Evolutionary conservation across 2,113 vertebrate genomes (phyloP).

Genomic region (Microcebus jonahi): DNA sequence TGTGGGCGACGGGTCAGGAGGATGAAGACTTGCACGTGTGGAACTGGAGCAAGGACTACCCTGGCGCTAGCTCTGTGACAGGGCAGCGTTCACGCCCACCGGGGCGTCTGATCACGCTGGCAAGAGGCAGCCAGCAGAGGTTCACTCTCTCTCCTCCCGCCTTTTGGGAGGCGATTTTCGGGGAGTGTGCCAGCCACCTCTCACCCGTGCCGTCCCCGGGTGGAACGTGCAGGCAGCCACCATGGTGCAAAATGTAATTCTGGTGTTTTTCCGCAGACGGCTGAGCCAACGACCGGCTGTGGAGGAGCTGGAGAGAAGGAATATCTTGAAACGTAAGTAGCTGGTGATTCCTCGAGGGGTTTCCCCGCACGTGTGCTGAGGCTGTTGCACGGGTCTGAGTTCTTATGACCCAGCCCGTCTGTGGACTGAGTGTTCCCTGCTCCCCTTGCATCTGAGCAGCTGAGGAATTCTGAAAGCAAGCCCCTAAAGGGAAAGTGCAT

Average conservation of each 20-base stretch:
- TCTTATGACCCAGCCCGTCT: not conserved
- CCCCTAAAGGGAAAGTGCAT: not conserved
- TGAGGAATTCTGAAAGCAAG: not conserved
- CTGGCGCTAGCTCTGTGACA: conserved; percentile 51
- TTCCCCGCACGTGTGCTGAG: not conserved
- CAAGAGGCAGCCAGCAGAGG: conserved; percentile 24
- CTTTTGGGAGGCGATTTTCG: conserved; percentile 22
- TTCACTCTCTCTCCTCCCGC: not conserved
- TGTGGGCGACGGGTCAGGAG: not conserved
- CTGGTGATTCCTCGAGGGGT: not conserved
- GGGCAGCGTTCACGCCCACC: not conserved
- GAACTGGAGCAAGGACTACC: not conserved
- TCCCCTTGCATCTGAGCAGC: not conserved
- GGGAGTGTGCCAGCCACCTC: conserved; percentile 47
- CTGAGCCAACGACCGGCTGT: conserved; percentile 98
- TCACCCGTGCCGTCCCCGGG: not conserved
- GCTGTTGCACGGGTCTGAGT: not conserved
- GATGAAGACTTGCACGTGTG: not conserved
- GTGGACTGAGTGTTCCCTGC: not conserved
- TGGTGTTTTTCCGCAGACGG: conserved; percentile 99
- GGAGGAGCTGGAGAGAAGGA: conserved; percentile 98
- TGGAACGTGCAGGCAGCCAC: conserved; percentile 36
- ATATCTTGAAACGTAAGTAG: conserved; percentile 98
- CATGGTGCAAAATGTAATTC: conserved; percentile 98
- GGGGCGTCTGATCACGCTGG: not conserved